A percentile compares a stretch with the other conserved stretches of the same genome.
phyloP scores from a whole-genome alignment of 2,888 invertebrate genomes.

The Eupeodes luniger region DNA sequence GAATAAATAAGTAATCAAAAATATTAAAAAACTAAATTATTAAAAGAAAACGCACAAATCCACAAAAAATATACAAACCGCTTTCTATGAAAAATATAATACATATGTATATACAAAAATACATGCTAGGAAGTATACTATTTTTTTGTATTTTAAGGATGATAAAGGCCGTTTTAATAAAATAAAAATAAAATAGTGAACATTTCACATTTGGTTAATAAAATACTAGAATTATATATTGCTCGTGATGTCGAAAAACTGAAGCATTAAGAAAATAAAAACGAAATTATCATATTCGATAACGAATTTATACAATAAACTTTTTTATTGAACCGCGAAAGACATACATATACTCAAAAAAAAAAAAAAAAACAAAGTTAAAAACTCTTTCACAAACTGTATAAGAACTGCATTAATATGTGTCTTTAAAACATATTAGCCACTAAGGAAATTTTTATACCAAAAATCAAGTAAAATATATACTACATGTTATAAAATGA shows the following conservation, averaged over 20 bases:
- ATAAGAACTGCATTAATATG: constrained; percentile 7
- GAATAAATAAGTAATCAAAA: constrained; percentile 5
- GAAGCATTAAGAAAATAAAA: constrained; percentile 39
- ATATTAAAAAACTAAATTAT: constrained; percentile 4
- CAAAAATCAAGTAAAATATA: constrained; percentile 19
- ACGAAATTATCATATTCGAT: constrained; percentile 43
- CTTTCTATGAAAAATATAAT: constrained; percentile 59
- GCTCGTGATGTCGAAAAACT: constrained; percentile 52
- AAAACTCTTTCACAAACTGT: background rate
- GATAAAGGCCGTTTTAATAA: constrained; percentile 10
- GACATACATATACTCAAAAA: background rate
- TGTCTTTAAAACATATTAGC: constrained; percentile 30
- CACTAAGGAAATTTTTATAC: constrained; percentile 58
- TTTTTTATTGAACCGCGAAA: constrained; percentile 3
- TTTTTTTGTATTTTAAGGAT: constrained; percentile 40
- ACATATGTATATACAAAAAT: constrained; percentile 18
- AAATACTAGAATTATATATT: constrained; percentile 21
- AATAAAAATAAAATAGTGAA: constrained; percentile 7
- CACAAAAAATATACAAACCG: constrained; percentile 41
- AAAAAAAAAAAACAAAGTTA: constrained; percentile 17
- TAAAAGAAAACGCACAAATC: constrained; percentile 52
- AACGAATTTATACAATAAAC: constrained; percentile 58
- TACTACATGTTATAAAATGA: background rate
- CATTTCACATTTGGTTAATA: background rate
- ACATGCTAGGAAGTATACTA: constrained; percentile 20